Evolutionary conservation across 2,888 invertebrate species (phyloP), one percentile per base, ranked within the genome.

Genomic region (Drosophila flavopinicola): DNA sequence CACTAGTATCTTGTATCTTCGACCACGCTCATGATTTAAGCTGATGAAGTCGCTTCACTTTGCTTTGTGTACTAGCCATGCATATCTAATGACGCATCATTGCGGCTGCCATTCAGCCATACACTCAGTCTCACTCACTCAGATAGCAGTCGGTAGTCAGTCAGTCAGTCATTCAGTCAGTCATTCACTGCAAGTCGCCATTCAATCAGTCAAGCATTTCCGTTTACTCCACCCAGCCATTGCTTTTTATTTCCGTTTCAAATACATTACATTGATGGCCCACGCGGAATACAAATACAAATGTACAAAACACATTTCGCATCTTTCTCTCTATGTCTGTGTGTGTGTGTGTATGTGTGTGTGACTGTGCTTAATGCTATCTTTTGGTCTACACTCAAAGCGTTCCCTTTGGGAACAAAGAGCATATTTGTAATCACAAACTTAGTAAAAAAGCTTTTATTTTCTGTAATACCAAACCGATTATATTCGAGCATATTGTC

Each of bases 11-110:
- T n/a, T n/a, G n/a, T n/a, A 2, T 38, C 25, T n/a, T 30, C 27
- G 3, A 11, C 24, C n/a, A 32, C 17, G 47, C 11, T 23, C 42
- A 38, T 45, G 51, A 33, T 47, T 61, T 20, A 38, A 52, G 41
- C 51, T 57, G 63, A 63, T 57, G 59, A 77, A 47, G 33, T 38
- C 17, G 42, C 57, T 48, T 9, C 15, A 15, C 24, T 54, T 35
- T 24, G 37, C 47, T 66, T 52, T 57, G 56, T 69, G 10, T 57
- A 56, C 66, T 52, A 65, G 41, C 56, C 84, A 57, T 80, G 86
- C 83, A 83, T 80, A 74, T 67, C 80, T 88, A 88, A 83, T 83
- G 83, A 84, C 68, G 66, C 79, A 63, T 58, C 67, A 82, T 70
- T 79, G 64, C 54, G 75, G 63, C 77, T 58, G 38, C 56, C 78